Percentiles rank a stretch among this genome's conserved stretches.
Evolutionary conservation across 2,888 invertebrate genomes (phyloP).

Genomic region (Zaprionus obscuricornis): DNA sequence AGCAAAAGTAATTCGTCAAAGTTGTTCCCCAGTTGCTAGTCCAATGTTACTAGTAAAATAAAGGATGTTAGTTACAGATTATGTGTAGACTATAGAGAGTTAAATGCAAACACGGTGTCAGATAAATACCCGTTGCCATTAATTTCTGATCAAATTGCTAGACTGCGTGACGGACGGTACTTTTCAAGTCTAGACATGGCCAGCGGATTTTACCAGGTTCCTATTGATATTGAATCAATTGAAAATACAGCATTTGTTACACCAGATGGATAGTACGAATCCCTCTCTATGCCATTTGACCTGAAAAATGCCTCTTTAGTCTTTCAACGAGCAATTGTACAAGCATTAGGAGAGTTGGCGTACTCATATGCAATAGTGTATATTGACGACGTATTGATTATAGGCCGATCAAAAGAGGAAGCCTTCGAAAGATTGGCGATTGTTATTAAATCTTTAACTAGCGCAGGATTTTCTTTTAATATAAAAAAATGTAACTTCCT

Average conservation of each 20-base stretch:
- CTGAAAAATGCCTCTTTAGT: background rate
- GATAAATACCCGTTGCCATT: slow-evolving; percentile 6
- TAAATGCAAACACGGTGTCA: slow-evolving; percentile 3
- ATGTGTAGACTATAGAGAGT: slow-evolving; percentile 1
- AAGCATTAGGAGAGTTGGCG: background rate
- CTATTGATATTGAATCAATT: background rate
- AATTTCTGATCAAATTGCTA: background rate
- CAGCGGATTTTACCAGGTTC: slow-evolving; percentile 10
- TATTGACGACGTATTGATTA: slow-evolving; percentile 2
- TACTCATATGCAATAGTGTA: slow-evolving; percentile 3
- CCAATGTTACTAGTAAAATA: too few species aligned
- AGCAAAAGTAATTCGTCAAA: slow-evolving; percentile 8
- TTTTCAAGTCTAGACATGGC: slow-evolving; percentile 5
- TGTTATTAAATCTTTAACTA: background rate
- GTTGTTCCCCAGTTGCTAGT: slow-evolving; percentile 6
- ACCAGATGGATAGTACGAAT: too few species aligned
- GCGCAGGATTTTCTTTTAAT: slow-evolving; percentile 10
- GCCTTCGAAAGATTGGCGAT: slow-evolving; percentile 3
- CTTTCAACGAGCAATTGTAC: background rate
- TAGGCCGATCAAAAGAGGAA: slow-evolving; percentile 11
- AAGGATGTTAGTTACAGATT: slow-evolving; percentile 1
- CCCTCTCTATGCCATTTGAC: slow-evolving; percentile 4
- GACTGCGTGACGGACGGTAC: background rate
- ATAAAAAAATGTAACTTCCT: background rate
- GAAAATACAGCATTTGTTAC: background rate